These are phyloP conservation scores for Parnassius mnemosyne DNA, from an alignment of 2,888 invertebrate species.

Conservation along the genomic window DNA sequence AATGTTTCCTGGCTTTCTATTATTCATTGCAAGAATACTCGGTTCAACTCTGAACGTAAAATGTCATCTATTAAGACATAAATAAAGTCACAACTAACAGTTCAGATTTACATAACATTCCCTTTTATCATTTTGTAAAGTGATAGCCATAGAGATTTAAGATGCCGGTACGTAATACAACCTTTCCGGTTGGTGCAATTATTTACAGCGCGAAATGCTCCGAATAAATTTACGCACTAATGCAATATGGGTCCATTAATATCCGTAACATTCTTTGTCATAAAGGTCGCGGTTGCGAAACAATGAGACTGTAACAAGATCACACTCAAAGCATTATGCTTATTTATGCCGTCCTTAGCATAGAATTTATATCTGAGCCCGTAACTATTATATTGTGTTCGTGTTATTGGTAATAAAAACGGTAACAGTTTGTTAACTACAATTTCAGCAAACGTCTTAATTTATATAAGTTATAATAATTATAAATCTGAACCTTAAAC, in stretches of 20 bases:
- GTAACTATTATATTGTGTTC: slow-evolving; percentile 17
- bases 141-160: slow-evolving; percentile 23
- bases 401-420: slow-evolving; percentile 21
- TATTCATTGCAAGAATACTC: neutral
- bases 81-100: slow-evolving; percentile 11
- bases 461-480: no score
- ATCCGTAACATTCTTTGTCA: slow-evolving; percentile 23
- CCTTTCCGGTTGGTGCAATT: slow-evolving; percentile 11
- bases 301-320: slow-evolving; percentile 30
- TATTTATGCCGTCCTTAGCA: slow-evolving; percentile 34
- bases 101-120: slow-evolving; percentile 16
- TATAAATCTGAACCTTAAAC: no score
- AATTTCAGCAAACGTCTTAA: no score
- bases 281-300: slow-evolving; percentile 32
- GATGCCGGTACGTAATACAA: slow-evolving; percentile 15
- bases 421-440: neutral
- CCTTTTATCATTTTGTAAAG: slow-evolving; percentile 18
- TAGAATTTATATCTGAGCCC: slow-evolving; percentile 27
- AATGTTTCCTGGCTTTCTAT: no score
- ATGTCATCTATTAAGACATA: slow-evolving; percentile 15
- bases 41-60: slow-evolving; percentile 7
- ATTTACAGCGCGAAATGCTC: slow-evolving; percentile 14
- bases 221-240: slow-evolving; percentile 16
- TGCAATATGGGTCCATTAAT: slow-evolving; percentile 14
- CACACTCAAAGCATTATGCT: slow-evolving; percentile 30